Conservation (phyloP, 53 echinoderm and acorn worm genomes). For the Temnopleurus reevesii region DNA sequence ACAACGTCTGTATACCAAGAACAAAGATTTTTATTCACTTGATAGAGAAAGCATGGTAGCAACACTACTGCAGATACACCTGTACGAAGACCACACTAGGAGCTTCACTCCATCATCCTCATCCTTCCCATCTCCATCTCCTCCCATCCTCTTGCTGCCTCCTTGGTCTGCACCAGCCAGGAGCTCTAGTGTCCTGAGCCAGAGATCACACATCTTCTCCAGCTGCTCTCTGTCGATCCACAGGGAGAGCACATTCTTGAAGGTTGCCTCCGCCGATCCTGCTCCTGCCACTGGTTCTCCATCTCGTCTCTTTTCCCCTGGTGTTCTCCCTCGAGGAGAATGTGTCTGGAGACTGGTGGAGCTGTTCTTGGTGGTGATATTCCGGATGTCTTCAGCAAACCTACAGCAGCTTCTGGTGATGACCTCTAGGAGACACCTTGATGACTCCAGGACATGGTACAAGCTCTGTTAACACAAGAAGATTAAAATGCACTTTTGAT, state of each 20-base stretch:
- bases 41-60: slow-evolving; percentile 71
- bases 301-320: neutral
- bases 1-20: too few species aligned
- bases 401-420: slow-evolving; percentile 26
- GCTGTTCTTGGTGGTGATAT: neutral
- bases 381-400: neutral
- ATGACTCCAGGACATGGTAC: slow-evolving; percentile 44
- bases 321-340: neutral
- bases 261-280: neutral
- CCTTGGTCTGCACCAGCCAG: neutral
- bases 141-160: slow-evolving; percentile 5
- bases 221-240: slow-evolving; percentile 41
- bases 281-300: neutral
- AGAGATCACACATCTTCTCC: slow-evolving; percentile 33
- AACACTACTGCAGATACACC: slow-evolving; percentile 56
- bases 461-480: slow-evolving; percentile 23
- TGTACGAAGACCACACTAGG: slow-evolving; percentile 55
- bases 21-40: too few species aligned
- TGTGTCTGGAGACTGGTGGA: neutral
- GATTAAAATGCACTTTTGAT: neutral
- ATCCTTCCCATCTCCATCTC: slow-evolving; percentile 34
- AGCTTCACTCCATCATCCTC: slow-evolving; percentile 38
- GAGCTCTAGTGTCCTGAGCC: slow-evolving; percentile 15
- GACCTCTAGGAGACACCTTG: slow-evolving; percentile 3
- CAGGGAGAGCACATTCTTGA: neutral